A percentile compares a stretch with the other conserved stretches of the same genome.
phyloP scores from a whole-genome alignment of 2,797 vertebrate genomes.

The Psittacula echo region DNA sequence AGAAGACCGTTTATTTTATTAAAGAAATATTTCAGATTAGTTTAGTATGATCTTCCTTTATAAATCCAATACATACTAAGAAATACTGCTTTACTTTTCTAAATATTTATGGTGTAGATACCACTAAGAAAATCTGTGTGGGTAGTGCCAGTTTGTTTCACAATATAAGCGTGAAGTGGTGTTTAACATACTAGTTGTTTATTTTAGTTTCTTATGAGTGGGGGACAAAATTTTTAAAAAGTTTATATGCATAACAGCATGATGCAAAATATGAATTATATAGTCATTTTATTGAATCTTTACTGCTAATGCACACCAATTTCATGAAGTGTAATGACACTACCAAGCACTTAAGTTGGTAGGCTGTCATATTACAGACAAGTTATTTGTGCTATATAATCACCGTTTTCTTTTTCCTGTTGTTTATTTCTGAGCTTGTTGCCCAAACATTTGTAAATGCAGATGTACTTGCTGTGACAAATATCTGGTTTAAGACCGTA shows the following conservation, averaged over 20 bases:
- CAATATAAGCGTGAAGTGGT: neutral
- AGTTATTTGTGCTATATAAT: conserved; percentile 79
- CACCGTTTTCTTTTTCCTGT: conserved; percentile 70
- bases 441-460: conserved; percentile 67
- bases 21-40: neutral
- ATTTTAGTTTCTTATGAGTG: conserved; percentile 54
- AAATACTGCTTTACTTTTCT: neutral
- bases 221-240: neutral
- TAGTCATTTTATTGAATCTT: conserved; percentile 76
- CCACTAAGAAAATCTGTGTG: neutral
- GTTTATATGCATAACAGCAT: conserved; percentile 59
- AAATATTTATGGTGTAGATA: neutral
- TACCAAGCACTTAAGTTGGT: conserved; percentile 80
- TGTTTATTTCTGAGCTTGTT: conserved; percentile 72
- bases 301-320: conserved; percentile 77
- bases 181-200: conserved; percentile 47
- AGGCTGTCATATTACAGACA: conserved; percentile 80
- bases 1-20: neutral
- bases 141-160: neutral
- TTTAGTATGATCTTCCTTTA: neutral
- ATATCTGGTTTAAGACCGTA: conserved; percentile 53
- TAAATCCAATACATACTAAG: neutral
- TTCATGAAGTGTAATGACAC: conserved; percentile 78
- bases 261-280: conserved; percentile 76
- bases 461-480: conserved; percentile 51